Evolutionary conservation across 2,888 invertebrate species (phyloP), one percentile per base, ranked within the genome.

Genomic region (Ormia ochracea): DNA sequence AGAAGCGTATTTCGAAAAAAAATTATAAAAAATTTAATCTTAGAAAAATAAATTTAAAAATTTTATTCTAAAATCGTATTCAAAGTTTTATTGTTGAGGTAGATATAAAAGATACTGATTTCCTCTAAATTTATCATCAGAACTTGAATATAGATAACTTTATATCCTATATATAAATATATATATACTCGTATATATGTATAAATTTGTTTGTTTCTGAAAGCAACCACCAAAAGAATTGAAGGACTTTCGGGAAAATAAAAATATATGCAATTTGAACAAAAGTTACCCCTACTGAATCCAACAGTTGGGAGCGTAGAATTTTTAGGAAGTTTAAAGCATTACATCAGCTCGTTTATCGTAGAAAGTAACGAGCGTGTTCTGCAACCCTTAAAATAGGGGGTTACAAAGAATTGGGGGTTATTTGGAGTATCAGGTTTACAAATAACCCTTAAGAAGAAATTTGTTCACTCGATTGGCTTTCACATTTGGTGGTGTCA

Each of bases 201-300:
- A n/a, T n/a, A 10, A 70, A 31, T 21, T 4, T 17, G 7, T 9
- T 33, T 1, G 26, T 26, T 43, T n/a, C 9, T 1, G n/a, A 36
- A 63, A 54, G 56, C 73, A 26, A 73, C 73, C 73, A 73, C 73
- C 63, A 72, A 69, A 56, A 10, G 3, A 31, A 28, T 14, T 43
- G n/a, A 10, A n/a, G 28, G 33, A 23, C 33, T 36, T 48, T 73
- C 21, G 48, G 45, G 31, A 75, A 75, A 66, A 26, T 14, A 56
- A 36, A 68, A 61, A 68, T 52, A 31, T 73, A 56, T 45, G 36
- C 10, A 21, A 56, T 74, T 74, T 74, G 43, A 31, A 50, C 58
- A 74, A 74, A 74, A 76, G 66, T 56, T 72, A 80, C 80, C 80
- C 80, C 80, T 75, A 72, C 80, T 72, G 56, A 72, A 56, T 72